Conservation (phyloP, 35 echinoderm and acorn worm species). For the Hemicentrotus pulcherrimus region DNA sequence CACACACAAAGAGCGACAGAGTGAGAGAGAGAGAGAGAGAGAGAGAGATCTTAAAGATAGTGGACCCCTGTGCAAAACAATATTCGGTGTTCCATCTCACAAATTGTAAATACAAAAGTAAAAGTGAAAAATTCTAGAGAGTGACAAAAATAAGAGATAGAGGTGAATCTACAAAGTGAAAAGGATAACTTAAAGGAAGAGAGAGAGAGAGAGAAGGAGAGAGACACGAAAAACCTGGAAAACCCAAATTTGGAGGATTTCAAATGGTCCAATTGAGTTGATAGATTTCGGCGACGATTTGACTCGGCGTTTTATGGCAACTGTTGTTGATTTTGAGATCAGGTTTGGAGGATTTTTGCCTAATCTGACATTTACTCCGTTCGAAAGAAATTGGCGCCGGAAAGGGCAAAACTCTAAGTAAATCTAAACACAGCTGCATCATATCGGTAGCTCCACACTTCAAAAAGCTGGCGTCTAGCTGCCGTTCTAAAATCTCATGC, state of each 20-base stretch:
- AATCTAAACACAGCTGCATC: conserved; percentile 10
- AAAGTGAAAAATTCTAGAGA: background rate
- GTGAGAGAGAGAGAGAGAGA: no score
- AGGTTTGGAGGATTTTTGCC: background rate
- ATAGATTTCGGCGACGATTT: background rate
- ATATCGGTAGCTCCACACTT: background rate
- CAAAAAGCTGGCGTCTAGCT: background rate
- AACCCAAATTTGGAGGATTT: background rate
- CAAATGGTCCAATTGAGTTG: background rate
- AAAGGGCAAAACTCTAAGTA: background rate
- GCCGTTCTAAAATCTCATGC: background rate
- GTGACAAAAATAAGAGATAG: background rate
- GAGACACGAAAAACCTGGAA: background rate
- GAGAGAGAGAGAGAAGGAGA: background rate
- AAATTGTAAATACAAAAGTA: background rate
- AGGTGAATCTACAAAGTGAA: no score
- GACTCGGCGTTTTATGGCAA: background rate
- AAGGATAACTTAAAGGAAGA: no score
- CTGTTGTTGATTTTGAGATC: background rate
- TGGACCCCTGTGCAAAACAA: no score
- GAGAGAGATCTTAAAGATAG: no score
- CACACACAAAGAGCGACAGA: no score
- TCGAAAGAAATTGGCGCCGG: background rate
- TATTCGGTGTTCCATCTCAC: no score
- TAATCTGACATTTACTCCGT: background rate